Evolutionary conservation across 2,113 vertebrate species (phyloP), one percentile per base, ranked within the genome.

Genomic region (Entomyzon cyanotis): DNA sequence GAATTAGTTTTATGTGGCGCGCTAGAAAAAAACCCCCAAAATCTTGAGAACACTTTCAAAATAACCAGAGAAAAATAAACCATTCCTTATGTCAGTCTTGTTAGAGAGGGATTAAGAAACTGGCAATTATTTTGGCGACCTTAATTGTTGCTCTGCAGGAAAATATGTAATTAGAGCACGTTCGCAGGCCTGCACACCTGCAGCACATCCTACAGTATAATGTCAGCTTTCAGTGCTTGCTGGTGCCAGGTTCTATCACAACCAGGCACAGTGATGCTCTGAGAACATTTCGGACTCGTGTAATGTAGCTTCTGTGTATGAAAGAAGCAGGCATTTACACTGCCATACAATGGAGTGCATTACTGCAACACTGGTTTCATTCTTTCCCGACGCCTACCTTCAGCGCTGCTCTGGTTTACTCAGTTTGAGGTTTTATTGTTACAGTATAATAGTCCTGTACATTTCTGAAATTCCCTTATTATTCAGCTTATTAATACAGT

Each of bases 401-500:
- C 99, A 98, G 98, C 97, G 96, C 98, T 97, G 98, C 98, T 95
- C 98, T 95, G 97, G 98, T 99, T 98, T 98, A 99, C 98, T 98
- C 98, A 97, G 97, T 99, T 98, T 98, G 98, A 98, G 98, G 98
- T 99, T 98, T 99, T 98, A 99, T 99, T 99, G 99, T 99, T 99
- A 98, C 97, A 97, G 97, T 98, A 99, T 99, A 99, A 99, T 99
- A 98, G 99, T 98, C 98, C 98, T 97, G 98, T 99, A 99, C 98
- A 99, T 99, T 99, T 99, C 98, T 99, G 98, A 99, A 99, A 99
- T 99, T 99, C 99, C 98, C 99, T 99, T 99, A 99, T 99, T 99
- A 99, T 99, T 99, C 99, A 98, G 98, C 98, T 99, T 99, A 99
- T 99, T 99, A 99, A 99, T 99, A 99, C 98, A 98, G 98, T 98